Evolutionary conservation across 2,113 vertebrate genomes (phyloP), one percentile per base, ranked within the genome.

Genomic region (Odontesthes bonariensis): DNA sequence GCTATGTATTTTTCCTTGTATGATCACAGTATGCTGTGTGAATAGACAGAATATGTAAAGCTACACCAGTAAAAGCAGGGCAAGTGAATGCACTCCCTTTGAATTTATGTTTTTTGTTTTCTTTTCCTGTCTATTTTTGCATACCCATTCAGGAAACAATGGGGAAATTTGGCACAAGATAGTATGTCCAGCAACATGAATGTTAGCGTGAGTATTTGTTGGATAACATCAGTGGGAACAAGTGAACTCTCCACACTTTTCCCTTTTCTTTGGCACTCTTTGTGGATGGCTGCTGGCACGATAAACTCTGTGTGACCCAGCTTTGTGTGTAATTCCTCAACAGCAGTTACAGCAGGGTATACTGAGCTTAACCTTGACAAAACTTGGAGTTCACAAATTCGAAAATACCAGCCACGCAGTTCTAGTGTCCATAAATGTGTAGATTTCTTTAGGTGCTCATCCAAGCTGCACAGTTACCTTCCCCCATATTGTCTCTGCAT

Each of bases 291-390:
- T 69, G 80, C n/a, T 20, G 49, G 73, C 82, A 83, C 73, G 12
- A 60, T 91, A 86, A 92, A 92, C 91, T 91, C 87, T 84, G 82
- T 68, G 56, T 91, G 92, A 93, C 90, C 91, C 35, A 67, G 63
- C 46, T 67, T 80, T 88, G 83, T 79, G 80, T 82, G 85, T 70
- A 85, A 70, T 88, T 88, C 85, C 77, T 83, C 83, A 89, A 89
- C 86, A 86, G 81, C 79, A 81, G 84, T 42, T 76, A 79, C 53
- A 79, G 47, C 44, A 59, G 65, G 76, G 27, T 70, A 62, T 58
- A 51, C 82, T 20, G 6, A 16, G 10, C 44, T 88, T 90, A 81
- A 80, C 75, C 74, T 77, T 83, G 82, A 89, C 87, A 82, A 82
- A 73, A 77, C 79, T 71, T 32, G 11, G 63, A 47, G 83, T 81